These are phyloP conservation scores for Trematocara caparti DNA, from an alignment of 2,797 vertebrate species.

Conservation along the genomic window DNA sequence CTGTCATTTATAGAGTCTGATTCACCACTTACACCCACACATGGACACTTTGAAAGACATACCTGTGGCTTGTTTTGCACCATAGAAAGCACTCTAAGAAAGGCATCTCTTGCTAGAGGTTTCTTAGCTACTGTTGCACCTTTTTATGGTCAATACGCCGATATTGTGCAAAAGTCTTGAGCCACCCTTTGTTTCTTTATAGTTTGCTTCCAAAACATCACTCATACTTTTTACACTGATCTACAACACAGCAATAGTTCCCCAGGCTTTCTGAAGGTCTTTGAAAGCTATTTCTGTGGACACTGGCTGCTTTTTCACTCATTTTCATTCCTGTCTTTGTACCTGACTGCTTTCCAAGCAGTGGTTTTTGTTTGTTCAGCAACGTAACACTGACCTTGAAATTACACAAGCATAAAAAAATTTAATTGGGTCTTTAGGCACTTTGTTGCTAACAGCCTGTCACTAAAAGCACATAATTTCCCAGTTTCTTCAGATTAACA, in stretches of 20 bases:
- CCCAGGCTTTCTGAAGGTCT: not conserved
- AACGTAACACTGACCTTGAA: not conserved
- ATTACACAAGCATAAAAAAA: not conserved
- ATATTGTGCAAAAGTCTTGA: not conserved
- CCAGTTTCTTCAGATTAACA: not conserved
- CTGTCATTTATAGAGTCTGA: not conserved
- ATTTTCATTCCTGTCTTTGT: not conserved
- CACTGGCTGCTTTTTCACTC: not conserved
- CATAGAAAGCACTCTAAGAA: not conserved
- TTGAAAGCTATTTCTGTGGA: not conserved
- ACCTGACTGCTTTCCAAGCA: not conserved
- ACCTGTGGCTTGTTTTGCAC: not conserved
- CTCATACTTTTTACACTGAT: not conserved
- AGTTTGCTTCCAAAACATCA: not conserved
- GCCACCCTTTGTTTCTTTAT: not conserved
- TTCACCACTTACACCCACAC: not conserved
- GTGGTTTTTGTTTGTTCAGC: not conserved
- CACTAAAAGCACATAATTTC: not conserved
- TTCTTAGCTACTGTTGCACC: not conserved
- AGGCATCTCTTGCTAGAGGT: not conserved
- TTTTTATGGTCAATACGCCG: accelerated
- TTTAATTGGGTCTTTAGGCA: not conserved
- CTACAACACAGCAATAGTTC: not conserved
- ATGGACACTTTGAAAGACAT: not conserved
- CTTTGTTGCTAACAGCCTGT: not conserved